Base-by-base conservation (phyloP, 2,113 vertebrate species). In the Bos indicus region DNA sequence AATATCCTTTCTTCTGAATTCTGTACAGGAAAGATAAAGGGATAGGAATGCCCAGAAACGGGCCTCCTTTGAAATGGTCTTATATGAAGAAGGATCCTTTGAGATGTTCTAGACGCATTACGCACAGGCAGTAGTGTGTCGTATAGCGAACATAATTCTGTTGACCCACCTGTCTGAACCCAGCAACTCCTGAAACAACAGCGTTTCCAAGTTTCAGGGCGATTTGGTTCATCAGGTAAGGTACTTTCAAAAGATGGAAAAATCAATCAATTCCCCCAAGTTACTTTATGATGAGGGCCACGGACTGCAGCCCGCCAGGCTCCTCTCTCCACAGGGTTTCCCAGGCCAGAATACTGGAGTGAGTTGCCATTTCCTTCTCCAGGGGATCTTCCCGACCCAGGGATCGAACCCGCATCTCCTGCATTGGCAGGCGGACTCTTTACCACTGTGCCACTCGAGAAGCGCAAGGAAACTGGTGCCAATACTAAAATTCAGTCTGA, bases 1-100 rank as follows among this genome's bases (percentile, higher is more conserved):
- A 95, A 13, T 28, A 59, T 88, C 40, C 90, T 88, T 98, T 56
- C 83, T 97, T 97, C 91, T 81, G 92, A 93, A 62, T 71, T 60
- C 83, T 92, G 51, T 62, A 36, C 48, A 57, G 64, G 85, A 92
- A 94, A 94, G 78, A 87, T 13, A 57, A 96, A 88, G 62, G 52
- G 10, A 0, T 52, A 36, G 71, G 91, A 62, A 6, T 2, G 81
- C 25, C 93, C 19, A 5, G 52, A 54, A 59, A 46, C 1, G 1
- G 6, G 51, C 40, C 28, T 85, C 26, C 9, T 85, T 88, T 46
- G 30, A 91, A 33, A 71, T 6, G 19, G 28, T 33, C 59, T 59
- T 40, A 9, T 15, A 7, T 26, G 40, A 91, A 62, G 30, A 83
- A 46, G 57, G 88, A 30, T 5, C 12, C 83, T 54, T 51, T 48